Base-by-base conservation (phyloP, 2,797 vertebrate species). In the Eremophila alpestris region DNA sequence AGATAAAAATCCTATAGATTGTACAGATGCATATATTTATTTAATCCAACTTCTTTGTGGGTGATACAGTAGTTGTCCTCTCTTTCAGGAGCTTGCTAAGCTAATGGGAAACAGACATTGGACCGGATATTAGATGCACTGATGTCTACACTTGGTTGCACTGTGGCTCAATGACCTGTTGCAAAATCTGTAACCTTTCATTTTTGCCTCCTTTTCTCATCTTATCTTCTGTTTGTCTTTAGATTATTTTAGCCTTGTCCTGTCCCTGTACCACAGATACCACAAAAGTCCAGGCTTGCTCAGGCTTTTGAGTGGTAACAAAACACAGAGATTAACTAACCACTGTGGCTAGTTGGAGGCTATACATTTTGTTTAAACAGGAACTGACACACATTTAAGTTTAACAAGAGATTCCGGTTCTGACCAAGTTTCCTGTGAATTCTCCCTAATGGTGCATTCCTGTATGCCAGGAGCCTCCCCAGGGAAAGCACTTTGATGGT, bases 131-230 rank as follows among this genome's bases (percentile, higher is more conserved):
- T 56, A 52, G n/a, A 58, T 15, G 6, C 38, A 24, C 30, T n/a
- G 49, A 83, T 38, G 22, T 70, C 54, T 90, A 5, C 2, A 3
- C 32, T 83, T 51, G 19, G 18, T 58, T 84, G 74, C 26, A n/a
- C 58, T 90, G 24, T 73, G 48, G 63, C 27, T 87, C 40, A 70
- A 6, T 73, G 89, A 65, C 27, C 26, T 19, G 2, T 46, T 81
- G 34, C 41, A 82, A 86, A 89, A 68, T 34, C 48, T 59, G 26
- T 65, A 68, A 43, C 34, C 40, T 83, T 85, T 91, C 14, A 29
- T 41, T 87, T 93, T 91, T 81, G 55, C 16, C n/a, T 91, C 20
- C 9, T 89, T 94, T 90, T 78, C 60, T 80, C 41, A 74, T 83
- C 21, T 64, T 74, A 43, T 63, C 17, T 88, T 86, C 51, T 90